A percentile compares a stretch with the other conserved stretches of the same genome.
Conservation (phyloP, 2,113 vertebrate species). For the Apistogramma diplotaenia region DNA sequence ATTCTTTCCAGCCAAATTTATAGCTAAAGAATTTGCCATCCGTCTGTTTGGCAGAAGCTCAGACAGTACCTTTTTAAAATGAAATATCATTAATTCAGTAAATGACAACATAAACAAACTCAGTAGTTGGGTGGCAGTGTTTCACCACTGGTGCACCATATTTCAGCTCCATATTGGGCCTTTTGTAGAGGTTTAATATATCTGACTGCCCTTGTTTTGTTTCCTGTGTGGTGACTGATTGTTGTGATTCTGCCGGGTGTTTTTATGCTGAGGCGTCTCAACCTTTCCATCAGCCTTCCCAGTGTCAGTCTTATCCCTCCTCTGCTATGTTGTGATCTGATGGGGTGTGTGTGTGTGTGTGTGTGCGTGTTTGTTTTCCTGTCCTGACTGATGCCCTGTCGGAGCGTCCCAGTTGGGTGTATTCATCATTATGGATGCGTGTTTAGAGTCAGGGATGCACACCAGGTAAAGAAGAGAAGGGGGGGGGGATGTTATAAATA, state of each 20-base stretch:
- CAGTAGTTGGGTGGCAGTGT: constrained; percentile 36
- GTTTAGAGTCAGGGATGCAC: constrained; percentile 69
- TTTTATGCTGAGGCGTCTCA: constrained; percentile 63
- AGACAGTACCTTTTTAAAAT: constrained; percentile 32
- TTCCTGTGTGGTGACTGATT: constrained; percentile 61
- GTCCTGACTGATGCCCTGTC: constrained; percentile 76
- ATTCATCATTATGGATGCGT: constrained; percentile 75
- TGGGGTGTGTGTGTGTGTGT: constrained; percentile 45
- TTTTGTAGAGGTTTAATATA: constrained; percentile 58
- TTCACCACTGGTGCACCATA: constrained; percentile 10
- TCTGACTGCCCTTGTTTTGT: constrained; percentile 61
- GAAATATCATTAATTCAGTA: constrained; percentile 41
- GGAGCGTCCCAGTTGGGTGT: constrained; percentile 62
- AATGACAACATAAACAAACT: constrained; percentile 40
- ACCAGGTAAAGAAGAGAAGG: constrained; percentile 66
- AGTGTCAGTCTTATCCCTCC: constrained; percentile 59
- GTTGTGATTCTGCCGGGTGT: constrained; percentile 49
- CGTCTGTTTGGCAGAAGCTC: constrained; percentile 9
- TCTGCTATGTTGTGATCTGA: constrained; percentile 64
- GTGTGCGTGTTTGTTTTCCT: constrained; percentile 66
- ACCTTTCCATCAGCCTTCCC: constrained; percentile 66
- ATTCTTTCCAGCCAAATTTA: constrained; percentile 6
- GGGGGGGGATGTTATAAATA: constrained; percentile 71
- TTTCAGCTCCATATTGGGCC: constrained; percentile 39
- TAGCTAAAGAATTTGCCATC: background rate